A percentile compares a stretch with the other conserved stretches of the same genome.
Evolutionary conservation across 2,797 vertebrate species (phyloP).

Genomic region (Hephaestus fuliginosus): DNA sequence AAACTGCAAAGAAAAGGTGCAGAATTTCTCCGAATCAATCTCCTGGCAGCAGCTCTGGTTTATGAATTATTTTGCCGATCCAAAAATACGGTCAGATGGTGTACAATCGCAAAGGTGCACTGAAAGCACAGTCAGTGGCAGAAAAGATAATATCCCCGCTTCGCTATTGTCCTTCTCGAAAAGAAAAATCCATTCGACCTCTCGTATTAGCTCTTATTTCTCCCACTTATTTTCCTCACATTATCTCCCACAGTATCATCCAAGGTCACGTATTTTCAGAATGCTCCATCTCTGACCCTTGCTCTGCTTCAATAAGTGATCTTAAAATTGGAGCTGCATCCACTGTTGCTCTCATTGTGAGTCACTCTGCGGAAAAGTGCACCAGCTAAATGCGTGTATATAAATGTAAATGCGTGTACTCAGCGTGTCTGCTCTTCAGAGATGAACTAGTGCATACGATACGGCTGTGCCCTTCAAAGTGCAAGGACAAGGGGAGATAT

Average conservation of each 20-base stretch:
- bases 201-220: constrained; percentile 29
- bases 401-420: constrained; percentile 53
- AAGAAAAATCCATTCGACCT: constrained; percentile 6
- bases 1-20: not conserved
- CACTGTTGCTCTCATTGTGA: not conserved
- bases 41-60: not conserved
- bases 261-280: not conserved
- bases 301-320: not conserved
- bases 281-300: constrained; percentile 24
- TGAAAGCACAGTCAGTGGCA: constrained; percentile 19
- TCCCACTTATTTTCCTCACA: not conserved
- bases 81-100: not conserved
- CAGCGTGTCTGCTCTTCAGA: constrained; percentile 27
- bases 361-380: constrained; percentile 20
- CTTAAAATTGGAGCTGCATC: not conserved
- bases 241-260: not conserved
- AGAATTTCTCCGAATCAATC: not conserved
- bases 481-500: constrained; percentile 45
- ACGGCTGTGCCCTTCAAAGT: constrained; percentile 52
- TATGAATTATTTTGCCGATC: not conserved
- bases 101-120: not conserved
- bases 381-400: constrained; percentile 45
- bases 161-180: not conserved
- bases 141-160: not conserved
- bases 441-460: constrained; percentile 13